A percentile compares a stretch with the other conserved stretches of the same genome.
Evolutionary conservation across 2,113 vertebrate species (phyloP).

Genomic region (Anser brachyrhynchus): DNA sequence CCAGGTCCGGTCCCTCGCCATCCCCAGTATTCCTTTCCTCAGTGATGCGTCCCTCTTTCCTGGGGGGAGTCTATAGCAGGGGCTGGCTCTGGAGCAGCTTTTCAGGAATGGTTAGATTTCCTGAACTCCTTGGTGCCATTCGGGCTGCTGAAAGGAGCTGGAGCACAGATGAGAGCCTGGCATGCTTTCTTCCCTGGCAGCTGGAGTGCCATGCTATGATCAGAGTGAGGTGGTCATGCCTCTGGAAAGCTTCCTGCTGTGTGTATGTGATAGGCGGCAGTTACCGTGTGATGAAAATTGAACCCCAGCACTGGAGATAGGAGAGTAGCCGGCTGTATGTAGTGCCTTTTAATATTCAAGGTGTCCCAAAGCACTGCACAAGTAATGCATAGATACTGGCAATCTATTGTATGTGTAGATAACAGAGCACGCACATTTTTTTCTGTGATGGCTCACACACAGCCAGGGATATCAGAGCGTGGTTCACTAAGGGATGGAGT

Average conservation of each 20-base stretch:
- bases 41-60: background rate
- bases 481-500: background rate
- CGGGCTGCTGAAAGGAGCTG: background rate
- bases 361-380: slow-evolving; percentile 6
- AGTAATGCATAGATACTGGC: background rate
- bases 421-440: background rate
- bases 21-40: background rate
- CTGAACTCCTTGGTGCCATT: background rate
- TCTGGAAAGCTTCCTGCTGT: background rate
- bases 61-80: background rate
- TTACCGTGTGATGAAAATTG: slow-evolving; percentile 22
- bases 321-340: slow-evolving; percentile 28
- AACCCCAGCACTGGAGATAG: background rate
- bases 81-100: background rate
- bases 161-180: background rate
- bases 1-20: background rate
- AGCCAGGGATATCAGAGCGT: background rate
- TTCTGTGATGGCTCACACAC: background rate
- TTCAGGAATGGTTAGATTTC: background rate
- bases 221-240: slow-evolving; percentile 20
- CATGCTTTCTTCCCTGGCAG: background rate
- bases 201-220: background rate
- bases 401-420: background rate
- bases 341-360: slow-evolving; percentile 40
- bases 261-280: background rate